These are phyloP conservation scores for Scaptomyza cyrtandrae DNA, from an alignment of 2,888 invertebrate genomes.

Conservation along the genomic window DNA sequence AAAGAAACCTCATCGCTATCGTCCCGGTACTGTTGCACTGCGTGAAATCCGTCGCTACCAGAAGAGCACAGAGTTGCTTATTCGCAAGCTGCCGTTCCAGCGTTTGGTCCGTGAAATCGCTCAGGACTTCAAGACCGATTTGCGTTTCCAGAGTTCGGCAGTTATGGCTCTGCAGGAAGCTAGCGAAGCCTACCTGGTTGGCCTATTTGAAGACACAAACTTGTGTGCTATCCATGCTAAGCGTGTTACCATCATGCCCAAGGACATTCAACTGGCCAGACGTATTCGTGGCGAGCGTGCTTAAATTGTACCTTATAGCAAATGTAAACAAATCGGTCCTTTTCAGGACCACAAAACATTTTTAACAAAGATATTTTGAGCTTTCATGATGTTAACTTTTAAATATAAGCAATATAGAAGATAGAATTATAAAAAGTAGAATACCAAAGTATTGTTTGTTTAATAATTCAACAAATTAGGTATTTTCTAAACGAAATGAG, in stretches of 20 bases:
- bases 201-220: constrained; percentile 5
- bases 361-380: constrained; percentile 9
- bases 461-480: too few species aligned
- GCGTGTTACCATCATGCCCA: constrained; percentile 3
- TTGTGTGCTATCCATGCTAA: constrained; percentile 6
- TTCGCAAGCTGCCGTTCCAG: background rate
- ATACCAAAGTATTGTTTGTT: too few species aligned
- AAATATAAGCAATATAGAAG: background rate
- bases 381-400: constrained; percentile 12
- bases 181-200: constrained; percentile 23
- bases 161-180: constrained; percentile 39
- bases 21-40: too few species aligned
- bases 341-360: constrained; percentile 44
- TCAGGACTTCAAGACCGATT: constrained; percentile 40
- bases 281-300: constrained; percentile 98
- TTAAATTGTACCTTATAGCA: constrained; percentile 85
- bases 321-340: constrained; percentile 41
- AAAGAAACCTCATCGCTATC: constrained; percentile 32
- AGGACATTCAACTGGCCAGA: constrained; percentile 88
- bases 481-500: too few species aligned
- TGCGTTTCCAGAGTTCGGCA: constrained; percentile 44
- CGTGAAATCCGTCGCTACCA: too few species aligned
- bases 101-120: constrained; percentile 35
- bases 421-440: too few species aligned
- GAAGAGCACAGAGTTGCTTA: too few species aligned